Base-by-base conservation (phyloP, 2,888 invertebrate genomes). In the Xylota segnis region DNA sequence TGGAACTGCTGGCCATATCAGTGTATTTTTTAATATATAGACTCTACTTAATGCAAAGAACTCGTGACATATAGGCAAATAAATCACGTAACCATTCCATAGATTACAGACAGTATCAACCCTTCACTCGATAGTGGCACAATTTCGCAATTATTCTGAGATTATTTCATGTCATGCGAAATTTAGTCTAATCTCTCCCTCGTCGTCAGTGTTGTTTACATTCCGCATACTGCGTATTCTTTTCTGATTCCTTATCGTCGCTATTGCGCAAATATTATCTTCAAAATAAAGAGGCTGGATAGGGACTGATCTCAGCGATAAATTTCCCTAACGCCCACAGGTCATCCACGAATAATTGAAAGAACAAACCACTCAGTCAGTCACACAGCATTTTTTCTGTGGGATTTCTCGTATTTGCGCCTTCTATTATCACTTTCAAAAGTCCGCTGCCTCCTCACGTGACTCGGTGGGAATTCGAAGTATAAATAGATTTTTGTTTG, bases 1-100 rank as follows among this genome's bases (percentile, higher is more conserved):
- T 43, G 14, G 3, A n/a, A 4, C 43, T 16, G 5, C 10, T 23
- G 23, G 23, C 18, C 10, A 10, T 37, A 68, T 68, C 54, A 29
- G 1, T 34, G 32, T 29, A n/a, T 23, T 18, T n/a, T 54, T 54
- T 43, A 68, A 68, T 18, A 37, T 9, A 18, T 23, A n/a, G n/a
- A n/a, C n/a, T 32, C 10, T 27, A n/a, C 59, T 23, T 34, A 23
- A 50, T 16, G n/a, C 18, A 58, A 18, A 34, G 23, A 18, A 43
- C 63, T 63, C 63, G 74, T 74, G 54, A 74, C 63, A 61, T n/a
- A 5, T 3, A n/a, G n/a, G n/a, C n/a, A 32, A 32, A 50, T 52
- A 72, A 72, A 74, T 43, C 63, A 54, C 32, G n/a, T 45, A 40
- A 43, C 14, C 5, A 37, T 6, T 23, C 40, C 4, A 7, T 23